Conservation (phyloP, 2,113 vertebrate species). For the Leuciscus idus region DNA sequence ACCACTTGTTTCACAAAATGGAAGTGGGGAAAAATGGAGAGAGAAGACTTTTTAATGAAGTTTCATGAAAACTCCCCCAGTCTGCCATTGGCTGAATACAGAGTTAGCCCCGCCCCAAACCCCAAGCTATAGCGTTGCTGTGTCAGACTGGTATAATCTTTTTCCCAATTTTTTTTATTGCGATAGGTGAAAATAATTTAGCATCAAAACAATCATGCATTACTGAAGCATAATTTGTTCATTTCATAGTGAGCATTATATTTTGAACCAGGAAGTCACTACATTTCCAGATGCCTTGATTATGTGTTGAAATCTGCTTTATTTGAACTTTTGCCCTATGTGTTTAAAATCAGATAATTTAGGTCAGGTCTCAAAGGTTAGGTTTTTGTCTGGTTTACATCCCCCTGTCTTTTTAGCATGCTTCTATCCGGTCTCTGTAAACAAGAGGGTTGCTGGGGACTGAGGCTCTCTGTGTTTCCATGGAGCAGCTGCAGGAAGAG, state of each 20-base stretch:
- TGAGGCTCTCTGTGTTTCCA: conserved; percentile 36
- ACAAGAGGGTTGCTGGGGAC: conserved; percentile 13
- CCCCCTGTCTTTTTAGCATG: conserved; percentile 6
- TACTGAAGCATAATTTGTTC: background rate
- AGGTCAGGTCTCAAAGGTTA: conserved; percentile 3
- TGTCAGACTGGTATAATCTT: background rate
- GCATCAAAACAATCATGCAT: background rate
- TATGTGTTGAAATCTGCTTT: background rate
- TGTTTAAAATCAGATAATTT: background rate
- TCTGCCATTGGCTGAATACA: background rate
- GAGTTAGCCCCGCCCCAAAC: background rate
- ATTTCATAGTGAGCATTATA: background rate
- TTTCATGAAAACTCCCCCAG: background rate
- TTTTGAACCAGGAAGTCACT: background rate
- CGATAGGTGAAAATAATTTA: background rate
- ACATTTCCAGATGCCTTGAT: background rate
- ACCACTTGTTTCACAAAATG: background rate
- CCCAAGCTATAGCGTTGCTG: too few species aligned
- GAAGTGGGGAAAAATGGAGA: background rate
- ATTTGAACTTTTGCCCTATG: conserved; percentile 10
- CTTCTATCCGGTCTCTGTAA: conserved; percentile 21
- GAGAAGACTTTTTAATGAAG: background rate
- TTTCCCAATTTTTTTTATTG: background rate
- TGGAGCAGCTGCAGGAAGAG: conserved; percentile 47
- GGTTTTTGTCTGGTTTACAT: conserved; percentile 4